These are phyloP conservation scores for Spermophilus dauricus DNA, from an alignment of 2,113 vertebrate genomes.

Conservation along the genomic window DNA sequence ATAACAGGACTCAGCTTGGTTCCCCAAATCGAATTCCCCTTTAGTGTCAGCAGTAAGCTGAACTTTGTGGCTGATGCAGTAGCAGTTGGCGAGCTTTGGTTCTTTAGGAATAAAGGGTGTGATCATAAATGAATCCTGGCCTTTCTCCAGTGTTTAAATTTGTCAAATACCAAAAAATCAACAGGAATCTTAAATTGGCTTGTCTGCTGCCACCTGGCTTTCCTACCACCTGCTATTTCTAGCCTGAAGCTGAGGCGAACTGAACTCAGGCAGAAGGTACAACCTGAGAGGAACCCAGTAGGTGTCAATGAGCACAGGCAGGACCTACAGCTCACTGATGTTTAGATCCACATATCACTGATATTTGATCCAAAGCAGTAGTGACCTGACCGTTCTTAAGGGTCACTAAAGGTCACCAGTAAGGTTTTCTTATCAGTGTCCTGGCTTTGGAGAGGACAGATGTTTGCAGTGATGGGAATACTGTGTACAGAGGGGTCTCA, in stretches of 20 bases:
- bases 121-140: slow-evolving; percentile 49
- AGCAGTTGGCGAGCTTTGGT: slow-evolving; percentile 16
- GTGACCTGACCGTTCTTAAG: not conserved
- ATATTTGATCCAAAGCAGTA: not conserved
- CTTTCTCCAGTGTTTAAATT: slow-evolving; percentile 68
- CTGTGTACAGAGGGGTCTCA: not conserved
- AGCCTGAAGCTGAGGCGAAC: not conserved
- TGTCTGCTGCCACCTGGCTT: slow-evolving; percentile 55
- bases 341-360: not conserved
- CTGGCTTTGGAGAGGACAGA: not conserved
- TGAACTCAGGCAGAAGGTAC: not conserved
- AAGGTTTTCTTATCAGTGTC: not conserved
- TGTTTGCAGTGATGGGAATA: not conserved
- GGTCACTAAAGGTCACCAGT: not conserved
- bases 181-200: slow-evolving; percentile 48
- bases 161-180: slow-evolving; percentile 76
- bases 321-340: not conserved
- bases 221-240: not conserved
- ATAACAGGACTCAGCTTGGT: not conserved
- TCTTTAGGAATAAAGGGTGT: slow-evolving; percentile 3
- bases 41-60: not conserved
- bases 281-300: not conserved
- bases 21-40: not conserved
- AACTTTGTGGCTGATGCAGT: not conserved
- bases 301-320: not conserved